A percentile compares a stretch with the other conserved stretches of the same genome.
Conservation (phyloP, 2,113 vertebrate genomes). For the Gopherus evgoodei region DNA sequence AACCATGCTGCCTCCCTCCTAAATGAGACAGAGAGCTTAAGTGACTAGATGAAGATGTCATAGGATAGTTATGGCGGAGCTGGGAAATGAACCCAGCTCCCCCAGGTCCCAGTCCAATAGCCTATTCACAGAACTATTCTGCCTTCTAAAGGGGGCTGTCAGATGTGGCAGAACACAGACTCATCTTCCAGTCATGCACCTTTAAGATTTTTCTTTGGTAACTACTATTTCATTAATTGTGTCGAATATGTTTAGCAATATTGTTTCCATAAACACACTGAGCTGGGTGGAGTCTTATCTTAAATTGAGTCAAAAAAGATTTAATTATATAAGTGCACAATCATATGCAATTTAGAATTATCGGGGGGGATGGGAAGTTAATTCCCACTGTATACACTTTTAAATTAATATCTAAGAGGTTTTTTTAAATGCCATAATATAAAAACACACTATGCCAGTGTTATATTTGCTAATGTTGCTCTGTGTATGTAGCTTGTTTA, state of each 20-base stretch:
- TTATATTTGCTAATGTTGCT: not conserved
- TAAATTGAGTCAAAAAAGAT: not conserved
- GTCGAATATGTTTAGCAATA: not conserved
- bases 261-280: not conserved
- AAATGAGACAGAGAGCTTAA: not conserved
- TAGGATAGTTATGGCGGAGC: not conserved
- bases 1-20: not conserved
- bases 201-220: not conserved
- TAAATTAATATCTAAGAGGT: not conserved
- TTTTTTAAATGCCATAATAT: not conserved
- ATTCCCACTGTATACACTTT: not conserved
- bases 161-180: not conserved
- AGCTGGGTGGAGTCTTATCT: not conserved
- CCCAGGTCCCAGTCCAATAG: not conserved
- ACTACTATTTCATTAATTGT: not conserved
- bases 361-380: not conserved
- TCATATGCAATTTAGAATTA: not conserved
- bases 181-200: not conserved
- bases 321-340: not conserved
- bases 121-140: not conserved
- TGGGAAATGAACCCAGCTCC: not conserved
- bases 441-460: not conserved
- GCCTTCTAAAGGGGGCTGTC: not conserved
- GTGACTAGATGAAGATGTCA: not conserved
- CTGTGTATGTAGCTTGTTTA: not conserved